Conservation (phyloP, 2,888 invertebrate species). For the Nasonovia ribisnigri region DNA sequence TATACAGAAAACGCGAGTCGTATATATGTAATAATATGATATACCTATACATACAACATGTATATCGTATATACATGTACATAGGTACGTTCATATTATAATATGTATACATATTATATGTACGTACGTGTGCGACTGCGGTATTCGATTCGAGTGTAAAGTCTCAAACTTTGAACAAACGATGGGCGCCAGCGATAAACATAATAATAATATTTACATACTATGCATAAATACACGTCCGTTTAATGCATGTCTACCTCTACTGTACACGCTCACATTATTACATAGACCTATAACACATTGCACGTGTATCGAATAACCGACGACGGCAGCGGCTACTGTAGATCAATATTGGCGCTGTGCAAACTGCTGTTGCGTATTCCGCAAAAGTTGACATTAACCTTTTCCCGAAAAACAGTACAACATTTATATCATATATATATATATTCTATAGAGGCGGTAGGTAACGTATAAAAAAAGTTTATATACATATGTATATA, state of each 20-base stretch:
- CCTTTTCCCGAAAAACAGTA: slow-evolving; percentile 28
- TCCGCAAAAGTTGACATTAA: slow-evolving; percentile 32
- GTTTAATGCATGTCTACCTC: background rate
- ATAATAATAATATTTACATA: slow-evolving; percentile 23
- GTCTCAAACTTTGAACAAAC: slow-evolving; percentile 38
- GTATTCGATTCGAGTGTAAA: background rate
- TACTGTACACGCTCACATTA: background rate
- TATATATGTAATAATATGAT: background rate
- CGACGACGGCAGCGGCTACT: background rate
- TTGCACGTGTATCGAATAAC: slow-evolving; percentile 29
- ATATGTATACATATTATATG: background rate
- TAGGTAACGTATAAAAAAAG: background rate
- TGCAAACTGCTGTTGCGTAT: slow-evolving; percentile 23
- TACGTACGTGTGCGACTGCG: background rate
- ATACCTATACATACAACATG: background rate
- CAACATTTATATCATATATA: background rate
- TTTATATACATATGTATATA: background rate
- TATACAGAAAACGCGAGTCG: background rate
- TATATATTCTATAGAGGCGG: background rate
- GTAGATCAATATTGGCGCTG: slow-evolving; percentile 42
- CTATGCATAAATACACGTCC: background rate
- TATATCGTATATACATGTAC: background rate
- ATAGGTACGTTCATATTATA: background rate
- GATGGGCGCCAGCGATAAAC: background rate
- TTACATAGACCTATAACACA: background rate